Base-by-base conservation (phyloP, 2,113 vertebrate genomes). In the Amazona vittata region DNA sequence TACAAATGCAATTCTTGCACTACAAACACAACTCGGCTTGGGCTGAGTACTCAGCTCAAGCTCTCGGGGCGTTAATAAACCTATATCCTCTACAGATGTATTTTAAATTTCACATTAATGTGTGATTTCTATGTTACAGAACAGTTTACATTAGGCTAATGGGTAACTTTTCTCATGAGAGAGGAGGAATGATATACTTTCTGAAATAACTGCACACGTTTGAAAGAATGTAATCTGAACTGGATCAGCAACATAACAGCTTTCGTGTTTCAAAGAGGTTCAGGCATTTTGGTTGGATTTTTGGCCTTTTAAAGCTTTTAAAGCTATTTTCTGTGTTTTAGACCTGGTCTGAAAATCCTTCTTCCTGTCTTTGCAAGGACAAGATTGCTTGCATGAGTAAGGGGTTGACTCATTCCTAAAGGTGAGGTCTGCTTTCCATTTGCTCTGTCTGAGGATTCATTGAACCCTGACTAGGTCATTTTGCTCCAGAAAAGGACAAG, bases 371-470 rank as follows among this genome's bases (percentile, higher is more conserved):
- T 89, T 69, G 39, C 63, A 85, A 76, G 81, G 84, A 64, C 62
- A 53, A 57, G 44, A 33, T 43, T 76, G 77, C 11, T 60, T 69
- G 74, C 62, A 41, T 89, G 86, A 91, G 62, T 92, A 83, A 92
- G 49, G 26, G 44, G 35, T 22, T 84, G 84, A 96, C 65, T 94
- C 83, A 86, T 64, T 87, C 65, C 74, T 87, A 16, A 84, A 91
- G 70, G 77, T 84, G 70, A 94, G 31, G 65, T 39, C 21, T 67
- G 33, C 25, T 95, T 96, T 81, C 77, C 77, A 37, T 71, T 94
- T 1, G 0, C 15, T 5, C 25, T 39, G 46, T 10, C 1, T 9
- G 69, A 86, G 62, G 69, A 75, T 84, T 94, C 3, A 1, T 46
- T 95, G 70, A 43, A 39, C 31, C 53, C 85, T 68, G 69, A 59